Percentiles rank a stretch among this genome's conserved stretches.
These are phyloP conservation scores for Colinus virginianus DNA, from an alignment of 2,113 vertebrate species.

Conservation along the genomic window DNA sequence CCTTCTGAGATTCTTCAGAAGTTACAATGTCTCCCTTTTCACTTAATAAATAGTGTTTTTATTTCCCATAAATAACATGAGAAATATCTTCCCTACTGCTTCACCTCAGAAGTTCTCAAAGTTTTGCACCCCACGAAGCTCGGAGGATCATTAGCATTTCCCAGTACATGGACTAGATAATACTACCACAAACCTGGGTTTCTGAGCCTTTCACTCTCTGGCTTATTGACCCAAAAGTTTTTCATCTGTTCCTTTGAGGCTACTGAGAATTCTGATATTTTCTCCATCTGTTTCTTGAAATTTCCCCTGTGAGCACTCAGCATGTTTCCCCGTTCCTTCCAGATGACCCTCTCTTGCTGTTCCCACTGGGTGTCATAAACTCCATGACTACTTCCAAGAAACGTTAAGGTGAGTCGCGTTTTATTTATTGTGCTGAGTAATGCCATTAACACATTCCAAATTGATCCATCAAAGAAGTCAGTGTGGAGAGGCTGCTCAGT, in stretches of 20 bases:
- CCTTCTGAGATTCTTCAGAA: not conserved
- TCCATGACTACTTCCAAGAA: slow-evolving; percentile 71
- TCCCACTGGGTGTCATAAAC: slow-evolving; percentile 71
- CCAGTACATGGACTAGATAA: not conserved
- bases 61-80: not conserved
- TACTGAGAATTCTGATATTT: slow-evolving; percentile 65
- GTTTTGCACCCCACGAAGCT: not conserved
- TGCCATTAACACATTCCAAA: slow-evolving; percentile 65
- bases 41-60: not conserved
- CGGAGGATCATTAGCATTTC: not conserved
- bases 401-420: slow-evolving; percentile 58
- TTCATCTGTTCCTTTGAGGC: slow-evolving; percentile 52
- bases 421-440: slow-evolving; percentile 70
- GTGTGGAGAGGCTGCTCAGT: slow-evolving; percentile 35
- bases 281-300: slow-evolving; percentile 71
- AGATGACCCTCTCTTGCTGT: slow-evolving; percentile 69
- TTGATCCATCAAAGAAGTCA: slow-evolving; percentile 60
- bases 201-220: slow-evolving; percentile 58
- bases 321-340: slow-evolving; percentile 66
- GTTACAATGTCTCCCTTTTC: not conserved
- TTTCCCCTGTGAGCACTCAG: slow-evolving; percentile 65
- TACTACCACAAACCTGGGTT: not conserved
- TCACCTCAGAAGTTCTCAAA: slow-evolving; percentile 9
- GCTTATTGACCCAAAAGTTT: slow-evolving; percentile 66
- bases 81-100: not conserved